These are phyloP conservation scores for Lathamus discolor DNA, from an alignment of 2,113 vertebrate species.

Conservation along the genomic window DNA sequence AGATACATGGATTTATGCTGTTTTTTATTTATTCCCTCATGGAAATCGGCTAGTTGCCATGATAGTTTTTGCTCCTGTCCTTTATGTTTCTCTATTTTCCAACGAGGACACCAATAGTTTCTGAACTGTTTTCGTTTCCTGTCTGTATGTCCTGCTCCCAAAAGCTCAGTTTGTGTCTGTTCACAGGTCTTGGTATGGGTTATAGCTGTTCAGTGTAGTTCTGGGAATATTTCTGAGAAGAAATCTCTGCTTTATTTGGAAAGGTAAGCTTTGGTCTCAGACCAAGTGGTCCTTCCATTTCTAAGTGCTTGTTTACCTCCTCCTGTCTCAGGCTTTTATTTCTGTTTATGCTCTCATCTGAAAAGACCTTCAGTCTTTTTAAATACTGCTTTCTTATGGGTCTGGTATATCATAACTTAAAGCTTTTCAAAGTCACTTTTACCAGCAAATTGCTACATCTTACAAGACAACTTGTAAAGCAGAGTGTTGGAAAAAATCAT, in stretches of 20 bases:
- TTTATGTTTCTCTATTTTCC: not conserved
- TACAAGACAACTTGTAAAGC: not conserved
- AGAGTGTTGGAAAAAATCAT: not conserved
- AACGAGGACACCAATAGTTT: not conserved
- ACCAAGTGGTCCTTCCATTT: not conserved
- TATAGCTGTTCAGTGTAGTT: not conserved
- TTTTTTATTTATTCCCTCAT: not conserved
- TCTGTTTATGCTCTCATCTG: not conserved
- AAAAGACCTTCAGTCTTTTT: not conserved
- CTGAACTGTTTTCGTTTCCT: not conserved
- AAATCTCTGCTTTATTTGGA: not conserved
- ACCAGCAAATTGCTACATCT: not conserved
- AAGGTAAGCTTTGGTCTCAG: not conserved
- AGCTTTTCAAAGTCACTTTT: not conserved
- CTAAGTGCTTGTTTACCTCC: not conserved
- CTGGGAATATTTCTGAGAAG: not conserved
- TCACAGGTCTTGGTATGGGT: not conserved
- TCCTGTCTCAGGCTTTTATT: not conserved
- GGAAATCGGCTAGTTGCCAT: not conserved
- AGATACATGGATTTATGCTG: not conserved
- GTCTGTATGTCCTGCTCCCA: not conserved
- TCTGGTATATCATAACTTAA: not conserved
- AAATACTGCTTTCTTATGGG: not conserved
- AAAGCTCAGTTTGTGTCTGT: not conserved
- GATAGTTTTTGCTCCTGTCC: not conserved